These are phyloP conservation scores for Trissoscelio sp. DNA, from an alignment of 2,888 invertebrate genomes.

Conservation along the genomic window DNA sequence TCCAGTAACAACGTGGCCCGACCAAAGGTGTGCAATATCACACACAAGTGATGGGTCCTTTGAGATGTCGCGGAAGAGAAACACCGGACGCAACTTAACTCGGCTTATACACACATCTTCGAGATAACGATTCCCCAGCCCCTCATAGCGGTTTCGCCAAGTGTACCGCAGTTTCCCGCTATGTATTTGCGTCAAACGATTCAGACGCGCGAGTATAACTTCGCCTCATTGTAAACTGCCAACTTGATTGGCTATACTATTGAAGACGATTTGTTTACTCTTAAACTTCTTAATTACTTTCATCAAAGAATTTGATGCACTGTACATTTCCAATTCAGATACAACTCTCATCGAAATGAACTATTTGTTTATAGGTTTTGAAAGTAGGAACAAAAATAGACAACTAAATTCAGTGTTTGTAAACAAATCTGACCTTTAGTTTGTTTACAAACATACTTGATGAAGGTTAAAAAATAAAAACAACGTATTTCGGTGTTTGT, in stretches of 20 bases:
- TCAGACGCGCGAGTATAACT: conserved; percentile 20
- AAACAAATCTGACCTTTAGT: too few relatives aligned
- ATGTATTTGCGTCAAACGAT: conserved; percentile 73
- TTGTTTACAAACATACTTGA: too few relatives aligned
- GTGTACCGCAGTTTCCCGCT: conserved; percentile 63
- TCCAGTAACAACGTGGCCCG: conserved; percentile 20
- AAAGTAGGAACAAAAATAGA: too few relatives aligned
- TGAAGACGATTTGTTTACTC: conserved; percentile 20
- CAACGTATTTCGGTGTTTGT: too few relatives aligned
- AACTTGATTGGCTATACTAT: conserved; percentile 28
- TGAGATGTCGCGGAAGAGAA: conserved; percentile 36
- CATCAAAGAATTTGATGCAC: neutral
- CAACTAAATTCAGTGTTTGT: too few relatives aligned
- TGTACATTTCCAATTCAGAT: too few relatives aligned
- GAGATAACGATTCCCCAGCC: conserved; percentile 64
- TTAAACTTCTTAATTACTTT: conserved; percentile 7
- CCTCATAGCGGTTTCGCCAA: conserved; percentile 72
- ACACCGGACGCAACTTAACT: conserved; percentile 49
- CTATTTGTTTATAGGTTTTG: too few relatives aligned
- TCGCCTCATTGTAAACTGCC: conserved; percentile 27
- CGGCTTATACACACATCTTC: conserved; percentile 53
- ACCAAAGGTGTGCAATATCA: conserved; percentile 32
- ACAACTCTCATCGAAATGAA: too few relatives aligned
- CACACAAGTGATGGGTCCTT: conserved; percentile 38
- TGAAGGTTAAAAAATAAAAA: too few relatives aligned